These are phyloP conservation scores for Malurus alboscapulatus DNA, from an alignment of 2,113 vertebrate genomes.

Conservation along the genomic window DNA sequence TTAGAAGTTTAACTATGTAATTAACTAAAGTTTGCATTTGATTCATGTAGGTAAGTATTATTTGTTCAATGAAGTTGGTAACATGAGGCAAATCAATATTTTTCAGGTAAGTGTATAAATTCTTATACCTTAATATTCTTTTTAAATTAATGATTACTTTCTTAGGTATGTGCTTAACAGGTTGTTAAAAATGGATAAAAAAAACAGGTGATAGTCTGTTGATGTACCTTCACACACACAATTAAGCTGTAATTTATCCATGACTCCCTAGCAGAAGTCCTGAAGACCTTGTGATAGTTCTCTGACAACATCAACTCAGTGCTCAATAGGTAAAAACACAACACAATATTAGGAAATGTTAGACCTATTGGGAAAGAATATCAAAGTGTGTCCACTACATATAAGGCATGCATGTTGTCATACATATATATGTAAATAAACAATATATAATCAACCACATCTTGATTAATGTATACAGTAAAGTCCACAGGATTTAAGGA, in stretches of 20 bases:
- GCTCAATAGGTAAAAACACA: not conserved
- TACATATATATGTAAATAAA: not conserved
- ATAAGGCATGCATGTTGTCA: not conserved
- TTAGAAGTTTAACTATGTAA: not conserved
- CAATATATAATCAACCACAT: not conserved
- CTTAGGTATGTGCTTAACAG: not conserved
- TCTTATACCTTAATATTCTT: not conserved
- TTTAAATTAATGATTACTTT: not conserved
- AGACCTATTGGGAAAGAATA: not conserved
- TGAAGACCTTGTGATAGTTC: not conserved
- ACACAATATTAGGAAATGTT: not conserved
- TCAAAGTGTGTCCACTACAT: rapidly evolving
- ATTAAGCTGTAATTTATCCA: not conserved
- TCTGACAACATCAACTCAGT: not conserved
- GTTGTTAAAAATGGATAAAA: not conserved
- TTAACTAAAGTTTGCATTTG: not conserved
- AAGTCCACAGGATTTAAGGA: not conserved
- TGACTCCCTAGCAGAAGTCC: not conserved
- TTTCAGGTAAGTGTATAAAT: not conserved
- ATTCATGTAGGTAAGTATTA: not conserved
- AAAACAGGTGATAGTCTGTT: not conserved
- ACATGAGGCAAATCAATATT: not conserved
- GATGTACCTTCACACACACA: not conserved
- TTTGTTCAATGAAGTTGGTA: not conserved
- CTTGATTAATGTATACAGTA: not conserved